Evolutionary conservation across 2,113 vertebrate genomes (phyloP), one percentile per base, ranked within the genome.

Genomic region (Psephotus haematonotus): DNA sequence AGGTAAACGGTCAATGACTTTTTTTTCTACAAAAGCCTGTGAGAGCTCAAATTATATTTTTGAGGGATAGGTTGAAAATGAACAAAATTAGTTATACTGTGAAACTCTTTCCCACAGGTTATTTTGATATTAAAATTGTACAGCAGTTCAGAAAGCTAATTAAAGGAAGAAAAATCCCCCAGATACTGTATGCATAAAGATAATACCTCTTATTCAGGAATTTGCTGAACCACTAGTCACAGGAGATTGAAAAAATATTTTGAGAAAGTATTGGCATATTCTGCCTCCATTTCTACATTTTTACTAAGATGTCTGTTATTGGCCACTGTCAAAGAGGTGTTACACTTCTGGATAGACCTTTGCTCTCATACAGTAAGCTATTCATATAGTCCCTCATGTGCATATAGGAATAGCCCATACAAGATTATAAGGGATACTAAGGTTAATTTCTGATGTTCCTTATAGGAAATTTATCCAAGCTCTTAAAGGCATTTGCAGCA

Each of bases 91-190:
- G 17, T 94, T 92, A 64, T 46, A 65, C 39, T 43, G 43, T 60
- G 33, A 23, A 71, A 82, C 28, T 68, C 43, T 79, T 90, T 64
- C 64, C 65, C 60, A 46, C n/a, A 29, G 74, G 55, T 28, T 78
- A 86, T 83, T 91, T 91, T 83, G 29, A 75, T 92, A 92, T 64
- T 94, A 70, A 78, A 91, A 78, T 64, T 71, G 24, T 84, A 52
- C 55, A 74, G 27, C 23, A 74, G n/a, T 75, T 93, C 64, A 88
- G 55, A 88, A 63, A 84, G 15, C 22, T 86, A 89, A 94, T 91
- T 82, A 90, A 84, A 1, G 4, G 60, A 89, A 50, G 20, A 84
- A 87, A 82, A 91, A 82, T 52, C 65, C 27, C 75, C 17, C 19
- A 79, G 52, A 85, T 72, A 71, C 35, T 72, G 22, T 19, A 72